Conservation (phyloP, 1,140 invertebrate genomes). For the Pogonognathellus flavescens region DNA sequence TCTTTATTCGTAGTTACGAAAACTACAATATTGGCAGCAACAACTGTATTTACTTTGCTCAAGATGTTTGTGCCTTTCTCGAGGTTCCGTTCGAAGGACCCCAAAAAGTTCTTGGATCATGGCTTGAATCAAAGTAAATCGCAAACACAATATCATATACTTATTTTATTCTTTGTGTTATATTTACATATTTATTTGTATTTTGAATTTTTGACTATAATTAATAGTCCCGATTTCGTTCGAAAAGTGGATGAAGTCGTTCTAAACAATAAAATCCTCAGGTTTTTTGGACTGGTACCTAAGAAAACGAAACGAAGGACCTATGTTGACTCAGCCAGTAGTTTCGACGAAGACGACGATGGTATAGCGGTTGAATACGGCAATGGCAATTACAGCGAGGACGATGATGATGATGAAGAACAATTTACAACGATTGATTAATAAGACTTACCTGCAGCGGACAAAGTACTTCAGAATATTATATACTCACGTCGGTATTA, state of each 20-base stretch:
- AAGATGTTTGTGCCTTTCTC: not conserved
- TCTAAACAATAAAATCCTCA: not conserved
- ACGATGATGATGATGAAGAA: not conserved
- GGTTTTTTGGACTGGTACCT: not conserved
- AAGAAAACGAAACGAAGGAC: not conserved
- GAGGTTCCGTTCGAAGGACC: not conserved
- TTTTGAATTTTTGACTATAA: not conserved
- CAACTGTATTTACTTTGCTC: constrained; percentile 12
- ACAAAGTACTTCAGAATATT: no score
- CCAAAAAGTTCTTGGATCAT: not conserved
- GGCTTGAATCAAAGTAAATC: not conserved
- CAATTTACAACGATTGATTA: not conserved
- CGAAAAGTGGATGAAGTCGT: not conserved
- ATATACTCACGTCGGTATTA: no score
- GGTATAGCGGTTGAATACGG: not conserved
- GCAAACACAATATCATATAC: no score
- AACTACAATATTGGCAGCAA: not conserved
- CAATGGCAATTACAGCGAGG: not conserved
- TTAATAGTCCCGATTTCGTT: not conserved
- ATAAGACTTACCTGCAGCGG: not conserved
- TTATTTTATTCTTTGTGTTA: no score
- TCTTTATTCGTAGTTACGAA: not conserved
- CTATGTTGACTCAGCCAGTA: not conserved
- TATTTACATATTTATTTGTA: not conserved
- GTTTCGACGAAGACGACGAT: not conserved